These are phyloP conservation scores for Drosophila paranaensis DNA, from an alignment of 2,888 invertebrate species.

Conservation along the genomic window DNA sequence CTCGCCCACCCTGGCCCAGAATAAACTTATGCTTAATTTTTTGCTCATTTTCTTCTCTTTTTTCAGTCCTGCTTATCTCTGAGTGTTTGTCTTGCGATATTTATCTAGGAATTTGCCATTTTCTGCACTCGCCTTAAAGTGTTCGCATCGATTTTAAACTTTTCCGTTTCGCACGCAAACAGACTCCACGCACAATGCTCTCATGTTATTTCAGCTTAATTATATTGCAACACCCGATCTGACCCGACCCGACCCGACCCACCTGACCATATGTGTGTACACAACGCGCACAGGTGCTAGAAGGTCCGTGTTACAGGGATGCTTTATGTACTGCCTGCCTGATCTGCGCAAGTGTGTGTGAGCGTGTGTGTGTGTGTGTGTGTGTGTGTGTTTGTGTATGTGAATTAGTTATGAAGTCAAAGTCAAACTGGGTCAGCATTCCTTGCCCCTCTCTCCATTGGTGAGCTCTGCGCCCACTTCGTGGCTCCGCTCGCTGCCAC, in stretches of 20 bases:
- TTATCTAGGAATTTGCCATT: slow-evolving; percentile 31
- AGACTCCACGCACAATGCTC: slow-evolving; percentile 46
- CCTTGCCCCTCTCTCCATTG: slow-evolving; percentile 43
- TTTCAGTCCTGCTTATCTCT: slow-evolving; percentile 9
- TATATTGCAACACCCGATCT: slow-evolving; percentile 72
- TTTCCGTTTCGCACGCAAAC: slow-evolving; percentile 42
- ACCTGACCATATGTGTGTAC: slow-evolving; percentile 30
- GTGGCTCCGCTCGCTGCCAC: slow-evolving; percentile 17
- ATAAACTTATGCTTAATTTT: slow-evolving; percentile 23
- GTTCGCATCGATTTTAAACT: slow-evolving; percentile 60
- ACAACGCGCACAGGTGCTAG: slow-evolving; percentile 69
- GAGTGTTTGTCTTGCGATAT: slow-evolving; percentile 12
- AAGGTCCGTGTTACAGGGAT: slow-evolving; percentile 72
- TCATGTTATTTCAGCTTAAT: slow-evolving; percentile 76
- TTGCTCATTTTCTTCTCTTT: background rate
- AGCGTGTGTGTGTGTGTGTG: slow-evolving; percentile 13
- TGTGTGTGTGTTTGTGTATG: slow-evolving; percentile 43
- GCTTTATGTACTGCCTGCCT: slow-evolving; percentile 71
- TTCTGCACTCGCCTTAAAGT: slow-evolving; percentile 37
- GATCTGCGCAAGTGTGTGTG: slow-evolving; percentile 15
- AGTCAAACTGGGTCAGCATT: slow-evolving; percentile 80
- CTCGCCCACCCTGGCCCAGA: slow-evolving; percentile 5
- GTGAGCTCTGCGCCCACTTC: slow-evolving; percentile 7
- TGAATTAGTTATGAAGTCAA: slow-evolving; percentile 82
- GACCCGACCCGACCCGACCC: slow-evolving; percentile 25